phyloP scores from a whole-genome alignment of 1,140 invertebrate species.

The Frieseomelitta varia region DNA sequence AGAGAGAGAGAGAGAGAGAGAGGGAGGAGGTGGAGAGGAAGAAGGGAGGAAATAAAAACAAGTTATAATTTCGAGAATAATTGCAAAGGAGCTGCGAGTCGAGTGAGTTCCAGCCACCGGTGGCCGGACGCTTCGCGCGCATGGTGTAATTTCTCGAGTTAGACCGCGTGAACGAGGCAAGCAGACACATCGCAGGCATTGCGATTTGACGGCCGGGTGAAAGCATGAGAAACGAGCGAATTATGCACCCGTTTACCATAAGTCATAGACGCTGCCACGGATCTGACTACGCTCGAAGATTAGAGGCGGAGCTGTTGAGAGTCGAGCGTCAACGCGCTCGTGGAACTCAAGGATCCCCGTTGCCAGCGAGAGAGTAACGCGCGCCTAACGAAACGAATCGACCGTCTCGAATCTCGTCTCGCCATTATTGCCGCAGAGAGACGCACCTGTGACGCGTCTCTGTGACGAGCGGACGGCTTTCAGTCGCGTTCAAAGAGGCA shows the following conservation, averaged over 20 bases:
- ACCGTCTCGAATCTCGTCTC: conserved; percentile 50
- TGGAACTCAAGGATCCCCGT: conserved; percentile 15
- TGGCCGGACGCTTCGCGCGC: neutral
- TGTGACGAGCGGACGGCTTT: neutral
- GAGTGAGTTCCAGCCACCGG: neutral
- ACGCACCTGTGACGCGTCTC: conserved; percentile 23
- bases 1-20: neutral
- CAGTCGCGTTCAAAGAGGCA: neutral
- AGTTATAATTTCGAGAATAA: conserved; percentile 19
- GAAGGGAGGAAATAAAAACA: neutral
- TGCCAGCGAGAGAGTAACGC: neutral
- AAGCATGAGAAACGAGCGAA: conserved; percentile 72
- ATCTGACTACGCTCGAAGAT: conserved; percentile 54
- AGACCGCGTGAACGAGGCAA: conserved; percentile 31
- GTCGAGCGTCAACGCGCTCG: neutral
- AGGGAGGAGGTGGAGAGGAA: neutral
- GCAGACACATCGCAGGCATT: conserved; percentile 9
- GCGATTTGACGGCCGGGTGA: conserved; percentile 66
- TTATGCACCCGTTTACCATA: conserved; percentile 73
- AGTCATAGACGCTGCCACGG: conserved; percentile 63
- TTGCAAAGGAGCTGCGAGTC: neutral
- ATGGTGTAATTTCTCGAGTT: conserved; percentile 46
- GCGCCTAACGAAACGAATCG: conserved; percentile 50
- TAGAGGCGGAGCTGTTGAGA: conserved; percentile 54
- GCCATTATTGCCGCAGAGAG: conserved; percentile 21